Evolutionary conservation across 2,113 vertebrate genomes (phyloP).

Genomic region (Macaca mulatta): DNA sequence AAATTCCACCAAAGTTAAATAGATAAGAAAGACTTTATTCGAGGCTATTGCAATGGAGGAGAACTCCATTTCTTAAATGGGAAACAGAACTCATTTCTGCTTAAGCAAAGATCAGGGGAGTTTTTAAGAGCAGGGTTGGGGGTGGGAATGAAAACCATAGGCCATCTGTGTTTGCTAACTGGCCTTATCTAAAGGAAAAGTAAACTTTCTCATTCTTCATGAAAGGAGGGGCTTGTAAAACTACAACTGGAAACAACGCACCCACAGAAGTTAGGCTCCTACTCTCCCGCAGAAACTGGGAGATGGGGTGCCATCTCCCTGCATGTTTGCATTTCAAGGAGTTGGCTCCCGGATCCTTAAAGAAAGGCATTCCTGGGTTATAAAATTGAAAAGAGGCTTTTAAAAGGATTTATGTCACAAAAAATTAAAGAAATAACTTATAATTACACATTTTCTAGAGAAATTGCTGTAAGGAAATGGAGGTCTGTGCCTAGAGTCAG

Average conservation of each 20-base stretch:
- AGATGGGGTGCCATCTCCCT: not conserved
- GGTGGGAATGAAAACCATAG: accelerated
- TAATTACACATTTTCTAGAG: not conserved
- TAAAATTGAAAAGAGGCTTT: not conserved
- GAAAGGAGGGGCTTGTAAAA: not conserved
- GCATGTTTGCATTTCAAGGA: not conserved
- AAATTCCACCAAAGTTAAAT: not conserved
- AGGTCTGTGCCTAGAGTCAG: not conserved
- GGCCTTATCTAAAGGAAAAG: not conserved
- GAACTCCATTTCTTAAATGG: too few relatives aligned
- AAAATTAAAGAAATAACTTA: not conserved
- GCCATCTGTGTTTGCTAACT: not conserved
- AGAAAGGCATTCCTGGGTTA: not conserved
- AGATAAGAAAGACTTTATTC: not conserved
- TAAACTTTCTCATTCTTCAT: not conserved
- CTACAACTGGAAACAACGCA: not conserved
- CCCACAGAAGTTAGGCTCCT: not conserved
- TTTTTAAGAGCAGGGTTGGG: not conserved
- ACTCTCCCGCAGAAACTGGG: not conserved
- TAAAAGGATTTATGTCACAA: not conserved
- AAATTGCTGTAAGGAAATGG: not conserved
- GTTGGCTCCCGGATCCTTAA: not conserved
- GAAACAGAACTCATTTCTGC: not conserved
- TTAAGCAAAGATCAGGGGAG: not conserved
- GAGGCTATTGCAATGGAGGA: not conserved